These are phyloP conservation scores for Poeciliopsis retropinna DNA, from an alignment of 2,113 vertebrate genomes.

Conservation along the genomic window DNA sequence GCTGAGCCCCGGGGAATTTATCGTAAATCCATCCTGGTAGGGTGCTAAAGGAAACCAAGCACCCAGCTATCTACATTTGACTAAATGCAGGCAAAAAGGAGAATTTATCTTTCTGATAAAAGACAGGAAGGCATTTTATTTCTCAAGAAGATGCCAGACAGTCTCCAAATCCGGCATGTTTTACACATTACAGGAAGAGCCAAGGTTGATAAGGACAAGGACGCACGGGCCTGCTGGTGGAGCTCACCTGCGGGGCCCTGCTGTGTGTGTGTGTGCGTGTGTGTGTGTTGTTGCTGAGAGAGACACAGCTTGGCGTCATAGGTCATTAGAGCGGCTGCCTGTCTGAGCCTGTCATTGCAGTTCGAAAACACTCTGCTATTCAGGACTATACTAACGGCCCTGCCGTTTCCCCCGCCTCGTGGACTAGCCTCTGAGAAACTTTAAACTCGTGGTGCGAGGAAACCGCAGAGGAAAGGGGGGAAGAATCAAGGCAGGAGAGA, in stretches of 20 bases:
- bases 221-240: constrained; percentile 57
- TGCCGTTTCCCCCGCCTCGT: constrained; percentile 45
- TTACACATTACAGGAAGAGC: constrained; percentile 40
- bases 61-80: constrained; percentile 62
- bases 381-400: constrained; percentile 70
- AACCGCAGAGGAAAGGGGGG: constrained; percentile 30
- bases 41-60: constrained; percentile 60
- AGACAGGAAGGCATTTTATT: constrained; percentile 58
- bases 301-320: constrained; percentile 79
- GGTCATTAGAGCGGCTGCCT: constrained; percentile 80
- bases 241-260: constrained; percentile 69
- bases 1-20: constrained; percentile 67
- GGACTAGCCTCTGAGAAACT: constrained; percentile 42
- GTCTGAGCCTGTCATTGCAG: constrained; percentile 80
- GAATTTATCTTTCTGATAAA: constrained; percentile 67
- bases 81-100: constrained; percentile 45
- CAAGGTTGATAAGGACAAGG: constrained; percentile 33
- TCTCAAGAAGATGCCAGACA: constrained; percentile 42
- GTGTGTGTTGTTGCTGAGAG: constrained; percentile 70
- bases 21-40: constrained; percentile 69
- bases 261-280: constrained; percentile 16
- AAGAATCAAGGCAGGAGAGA: constrained; percentile 1
- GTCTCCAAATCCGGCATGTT: constrained; percentile 22
- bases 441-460: constrained; percentile 36
- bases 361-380: constrained; percentile 80